phyloP scores from a whole-genome alignment of 2,797 vertebrate genomes.

The Sternarchorhynchus goeldii region DNA sequence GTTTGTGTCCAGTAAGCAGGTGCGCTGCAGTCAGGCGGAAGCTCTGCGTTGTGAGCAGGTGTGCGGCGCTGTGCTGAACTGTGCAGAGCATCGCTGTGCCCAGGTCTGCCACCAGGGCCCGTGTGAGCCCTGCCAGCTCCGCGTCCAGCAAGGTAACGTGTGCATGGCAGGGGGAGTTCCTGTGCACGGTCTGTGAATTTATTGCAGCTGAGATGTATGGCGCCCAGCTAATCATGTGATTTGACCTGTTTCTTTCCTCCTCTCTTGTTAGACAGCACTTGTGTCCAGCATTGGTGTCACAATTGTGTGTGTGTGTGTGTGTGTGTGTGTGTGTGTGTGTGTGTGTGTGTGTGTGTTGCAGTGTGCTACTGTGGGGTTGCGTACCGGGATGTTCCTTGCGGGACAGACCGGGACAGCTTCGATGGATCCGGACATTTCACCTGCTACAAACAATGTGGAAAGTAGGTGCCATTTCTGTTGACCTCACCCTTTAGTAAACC shows the following conservation, averaged over 20 bases:
- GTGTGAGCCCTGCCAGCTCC: conserved; percentile 87
- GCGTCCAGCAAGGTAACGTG: conserved; percentile 84
- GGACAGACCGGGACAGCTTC: conserved; percentile 82
- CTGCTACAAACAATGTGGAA: conserved; percentile 88
- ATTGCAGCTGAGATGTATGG: not conserved
- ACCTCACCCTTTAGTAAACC: not conserved
- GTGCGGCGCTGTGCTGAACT: conserved; percentile 86
- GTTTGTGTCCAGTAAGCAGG: conserved; percentile 82
- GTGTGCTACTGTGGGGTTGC: conserved; percentile 90
- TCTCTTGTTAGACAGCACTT: not conserved
- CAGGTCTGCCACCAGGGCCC: conserved; percentile 88
- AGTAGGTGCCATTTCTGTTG: conserved; percentile 75
- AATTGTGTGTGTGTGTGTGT: not conserved
- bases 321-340: not conserved
- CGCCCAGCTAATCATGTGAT: too few relatives aligned
- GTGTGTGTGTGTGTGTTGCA: conserved; percentile 56
- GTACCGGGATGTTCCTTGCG: conserved; percentile 83
- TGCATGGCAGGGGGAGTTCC: not conserved
- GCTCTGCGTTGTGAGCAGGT: conserved; percentile 84
- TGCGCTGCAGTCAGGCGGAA: conserved; percentile 89
- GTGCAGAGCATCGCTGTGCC: conserved; percentile 85
- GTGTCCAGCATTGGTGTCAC: not conserved
- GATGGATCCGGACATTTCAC: conserved; percentile 87
- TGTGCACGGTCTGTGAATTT: not conserved
- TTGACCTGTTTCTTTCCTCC: not conserved